phyloP scores from a whole-genome alignment of 2,113 vertebrate species.

The Myxocyprinus asiaticus region DNA sequence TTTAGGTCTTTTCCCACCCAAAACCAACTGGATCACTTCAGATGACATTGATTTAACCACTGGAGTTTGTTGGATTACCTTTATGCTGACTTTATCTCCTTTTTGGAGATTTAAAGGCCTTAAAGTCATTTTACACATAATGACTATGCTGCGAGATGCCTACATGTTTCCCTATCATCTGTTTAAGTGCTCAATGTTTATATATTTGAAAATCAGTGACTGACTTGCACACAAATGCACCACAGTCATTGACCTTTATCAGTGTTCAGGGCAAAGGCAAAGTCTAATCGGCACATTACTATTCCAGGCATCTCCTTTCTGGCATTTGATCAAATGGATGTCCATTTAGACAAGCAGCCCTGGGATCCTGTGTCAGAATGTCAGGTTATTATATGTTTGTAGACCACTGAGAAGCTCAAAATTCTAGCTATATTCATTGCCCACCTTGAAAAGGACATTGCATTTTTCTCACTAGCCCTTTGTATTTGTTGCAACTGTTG shows the following conservation, averaged over 20 bases:
- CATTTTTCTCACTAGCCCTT: background rate
- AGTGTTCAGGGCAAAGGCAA: conserved; percentile 44
- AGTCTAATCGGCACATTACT: conserved; percentile 55
- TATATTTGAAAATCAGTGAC: conserved; percentile 34
- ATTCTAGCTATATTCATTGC: conserved; percentile 46
- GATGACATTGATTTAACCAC: no score
- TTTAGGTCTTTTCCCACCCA: no score
- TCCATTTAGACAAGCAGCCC: conserved; percentile 50
- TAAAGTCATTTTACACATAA: no score
- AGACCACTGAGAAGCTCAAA: conserved; percentile 37
- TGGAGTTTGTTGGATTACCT: no score
- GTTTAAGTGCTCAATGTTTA: conserved; percentile 9
- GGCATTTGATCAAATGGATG: conserved; percentile 57
- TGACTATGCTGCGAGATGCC: no score
- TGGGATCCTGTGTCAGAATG: conserved; percentile 58
- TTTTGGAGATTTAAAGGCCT: no score
- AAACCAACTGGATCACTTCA: no score
- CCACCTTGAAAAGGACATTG: conserved; percentile 36
- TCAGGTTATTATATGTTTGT: conserved; percentile 56
- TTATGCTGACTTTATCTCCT: no score
- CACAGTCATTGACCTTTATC: conserved; percentile 51
- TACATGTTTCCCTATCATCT: background rate
- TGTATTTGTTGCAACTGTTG: background rate
- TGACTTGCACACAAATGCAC: conserved; percentile 41
- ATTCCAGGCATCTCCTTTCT: conserved; percentile 51